These are phyloP conservation scores for Malacoraja senta DNA, from an alignment of 2,797 vertebrate species.

Conservation along the genomic window DNA sequence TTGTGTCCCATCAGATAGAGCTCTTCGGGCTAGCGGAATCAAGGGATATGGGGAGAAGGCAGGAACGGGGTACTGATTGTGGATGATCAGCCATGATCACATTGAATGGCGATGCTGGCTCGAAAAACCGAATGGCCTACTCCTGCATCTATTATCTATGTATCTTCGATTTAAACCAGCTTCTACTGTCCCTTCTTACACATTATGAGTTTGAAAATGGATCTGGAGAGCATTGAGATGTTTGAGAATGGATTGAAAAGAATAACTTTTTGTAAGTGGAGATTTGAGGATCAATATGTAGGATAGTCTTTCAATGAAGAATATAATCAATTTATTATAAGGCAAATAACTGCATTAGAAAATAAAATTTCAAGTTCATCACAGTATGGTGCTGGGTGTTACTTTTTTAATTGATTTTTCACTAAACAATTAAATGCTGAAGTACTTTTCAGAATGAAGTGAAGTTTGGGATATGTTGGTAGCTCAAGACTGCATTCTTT, in stretches of 20 bases:
- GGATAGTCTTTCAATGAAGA: not conserved
- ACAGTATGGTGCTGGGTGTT: not conserved
- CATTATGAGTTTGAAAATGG: not conserved
- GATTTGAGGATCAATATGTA: not conserved
- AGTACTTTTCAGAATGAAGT: not conserved
- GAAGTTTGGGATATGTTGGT: not conserved
- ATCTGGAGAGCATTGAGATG: not conserved
- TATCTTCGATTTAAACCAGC: no score
- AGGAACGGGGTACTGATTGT: no score
- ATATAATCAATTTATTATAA: not conserved
- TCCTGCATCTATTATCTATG: no score
- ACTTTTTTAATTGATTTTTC: not conserved
- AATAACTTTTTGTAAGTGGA: not conserved
- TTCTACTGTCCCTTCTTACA: no score
- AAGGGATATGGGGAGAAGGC: no score
- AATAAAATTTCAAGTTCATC: not conserved
- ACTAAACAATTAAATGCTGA: not conserved
- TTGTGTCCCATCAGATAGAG: no score
- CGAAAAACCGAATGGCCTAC: no score
- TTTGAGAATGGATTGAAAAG: not conserved
- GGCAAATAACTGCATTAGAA: not conserved
- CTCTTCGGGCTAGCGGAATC: no score
- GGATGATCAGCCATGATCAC: no score
- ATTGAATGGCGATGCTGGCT: no score
- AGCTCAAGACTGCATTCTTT: not conserved